These are phyloP conservation scores for Coleophora flavipennella DNA, from an alignment of 2,888 invertebrate species.

Conservation along the genomic window DNA sequence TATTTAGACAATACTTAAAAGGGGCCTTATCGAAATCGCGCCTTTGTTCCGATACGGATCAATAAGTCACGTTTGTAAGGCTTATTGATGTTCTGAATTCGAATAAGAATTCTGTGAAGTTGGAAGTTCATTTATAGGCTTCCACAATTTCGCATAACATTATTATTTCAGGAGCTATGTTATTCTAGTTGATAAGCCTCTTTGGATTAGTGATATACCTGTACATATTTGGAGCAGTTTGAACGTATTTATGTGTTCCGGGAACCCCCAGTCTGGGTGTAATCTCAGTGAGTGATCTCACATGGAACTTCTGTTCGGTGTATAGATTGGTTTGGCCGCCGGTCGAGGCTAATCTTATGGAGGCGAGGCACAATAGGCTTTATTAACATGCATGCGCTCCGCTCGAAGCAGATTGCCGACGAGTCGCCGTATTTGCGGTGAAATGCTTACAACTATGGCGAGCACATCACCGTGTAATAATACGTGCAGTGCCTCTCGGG, in stretches of 20 bases:
- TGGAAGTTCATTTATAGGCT: too few relatives aligned
- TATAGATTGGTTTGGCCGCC: conserved; percentile 8
- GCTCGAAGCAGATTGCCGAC: conserved; percentile 56
- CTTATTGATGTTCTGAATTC: conserved; percentile 3
- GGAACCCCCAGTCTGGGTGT: background rate
- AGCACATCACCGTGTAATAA: conserved; percentile 3
- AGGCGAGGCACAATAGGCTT: conserved; percentile 53
- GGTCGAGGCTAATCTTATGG: conserved; percentile 40
- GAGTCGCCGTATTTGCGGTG: conserved; percentile 35
- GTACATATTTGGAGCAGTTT: too few relatives aligned
- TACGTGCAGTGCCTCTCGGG: background rate
- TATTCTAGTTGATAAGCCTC: background rate
- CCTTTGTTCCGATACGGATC: conserved; percentile 15
- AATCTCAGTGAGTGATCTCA: conserved; percentile 10
- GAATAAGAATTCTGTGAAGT: too few relatives aligned
- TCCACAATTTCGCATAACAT: background rate
- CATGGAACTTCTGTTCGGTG: conserved; percentile 2
- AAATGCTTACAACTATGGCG: background rate
- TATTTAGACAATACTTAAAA: conserved; percentile 11
- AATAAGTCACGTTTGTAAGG: conserved; percentile 15
- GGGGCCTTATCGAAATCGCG: conserved; percentile 14
- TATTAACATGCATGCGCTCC: conserved; percentile 54
- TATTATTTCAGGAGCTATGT: background rate
- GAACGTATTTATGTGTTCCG: too few relatives aligned
- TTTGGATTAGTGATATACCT: background rate